These are phyloP conservation scores for Dasysyrphus albostriatus DNA, from an alignment of 2,888 invertebrate species.

Conservation along the genomic window DNA sequence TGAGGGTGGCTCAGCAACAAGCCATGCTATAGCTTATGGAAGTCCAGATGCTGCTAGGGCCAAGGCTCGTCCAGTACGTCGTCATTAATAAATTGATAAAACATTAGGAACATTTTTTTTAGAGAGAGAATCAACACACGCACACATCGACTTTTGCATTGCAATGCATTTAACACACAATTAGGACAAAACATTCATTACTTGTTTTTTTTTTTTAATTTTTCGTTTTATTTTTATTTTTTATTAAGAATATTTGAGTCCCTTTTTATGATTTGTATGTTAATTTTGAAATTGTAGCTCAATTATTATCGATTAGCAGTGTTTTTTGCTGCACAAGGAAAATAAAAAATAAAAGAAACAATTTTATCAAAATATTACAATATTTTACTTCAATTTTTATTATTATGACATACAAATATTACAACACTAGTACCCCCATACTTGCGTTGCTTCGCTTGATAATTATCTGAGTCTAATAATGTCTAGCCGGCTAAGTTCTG, in stretches of 20 bases:
- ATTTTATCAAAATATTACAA: constrained; percentile 52
- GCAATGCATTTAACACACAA: constrained; percentile 34
- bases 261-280: constrained; percentile 49
- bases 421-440: too few relatives aligned
- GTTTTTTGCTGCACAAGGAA: constrained; percentile 64
- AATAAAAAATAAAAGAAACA: constrained; percentile 60
- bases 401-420: too few relatives aligned
- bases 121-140: constrained; percentile 17
- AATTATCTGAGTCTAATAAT: too few relatives aligned
- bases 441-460: too few relatives aligned
- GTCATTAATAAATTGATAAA: constrained; percentile 47
- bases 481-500: too few relatives aligned
- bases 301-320: constrained; percentile 71
- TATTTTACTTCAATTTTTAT: background rate
- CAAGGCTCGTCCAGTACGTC: constrained; percentile 79
- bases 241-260: constrained; percentile 54
- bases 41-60: constrained; percentile 81
- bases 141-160: constrained; percentile 54
- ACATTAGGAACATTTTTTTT: constrained; percentile 6
- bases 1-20: constrained; percentile 83
- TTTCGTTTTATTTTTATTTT: constrained; percentile 46
- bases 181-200: constrained; percentile 46
- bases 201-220: constrained; percentile 48
- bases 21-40: constrained; percentile 84
- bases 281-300: constrained; percentile 70